These are phyloP conservation scores for Eurystomus gularis DNA, from an alignment of 2,113 vertebrate genomes.

Conservation along the genomic window DNA sequence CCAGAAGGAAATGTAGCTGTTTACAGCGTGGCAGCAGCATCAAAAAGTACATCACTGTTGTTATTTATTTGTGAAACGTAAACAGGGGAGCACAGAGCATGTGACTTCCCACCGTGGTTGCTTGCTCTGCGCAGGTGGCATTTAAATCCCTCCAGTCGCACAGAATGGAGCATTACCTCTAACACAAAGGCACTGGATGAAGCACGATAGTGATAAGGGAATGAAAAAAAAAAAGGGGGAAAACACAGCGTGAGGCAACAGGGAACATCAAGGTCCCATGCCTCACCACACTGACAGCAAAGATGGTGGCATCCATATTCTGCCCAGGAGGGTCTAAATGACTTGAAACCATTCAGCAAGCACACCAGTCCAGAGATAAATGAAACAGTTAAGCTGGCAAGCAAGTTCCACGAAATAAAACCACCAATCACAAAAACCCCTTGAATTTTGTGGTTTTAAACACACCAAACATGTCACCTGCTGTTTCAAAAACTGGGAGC, in stretches of 20 bases:
- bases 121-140: neutral
- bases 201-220: neutral
- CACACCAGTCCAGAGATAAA: neutral
- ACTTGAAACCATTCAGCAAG: neutral
- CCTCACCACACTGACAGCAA: neutral
- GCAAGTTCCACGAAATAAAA: neutral
- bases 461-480: neutral
- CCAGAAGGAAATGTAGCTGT: neutral
- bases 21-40: neutral
- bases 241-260: neutral
- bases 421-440: neutral
- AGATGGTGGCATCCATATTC: neutral
- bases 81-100: neutral
- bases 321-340: neutral
- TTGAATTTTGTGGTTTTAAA: neutral
- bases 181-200: neutral
- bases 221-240: neutral
- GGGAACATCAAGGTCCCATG: neutral
- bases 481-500: neutral
- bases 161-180: neutral
- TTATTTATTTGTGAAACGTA: neutral
- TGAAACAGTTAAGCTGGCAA: neutral
- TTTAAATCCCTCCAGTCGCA: neutral
- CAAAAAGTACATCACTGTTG: neutral
- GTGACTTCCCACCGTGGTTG: accelerated